These are phyloP conservation scores for Aurelia aurita DNA, from an alignment of 30 jellyfish, hydroid and myxozoan species.

Conservation along the genomic window DNA sequence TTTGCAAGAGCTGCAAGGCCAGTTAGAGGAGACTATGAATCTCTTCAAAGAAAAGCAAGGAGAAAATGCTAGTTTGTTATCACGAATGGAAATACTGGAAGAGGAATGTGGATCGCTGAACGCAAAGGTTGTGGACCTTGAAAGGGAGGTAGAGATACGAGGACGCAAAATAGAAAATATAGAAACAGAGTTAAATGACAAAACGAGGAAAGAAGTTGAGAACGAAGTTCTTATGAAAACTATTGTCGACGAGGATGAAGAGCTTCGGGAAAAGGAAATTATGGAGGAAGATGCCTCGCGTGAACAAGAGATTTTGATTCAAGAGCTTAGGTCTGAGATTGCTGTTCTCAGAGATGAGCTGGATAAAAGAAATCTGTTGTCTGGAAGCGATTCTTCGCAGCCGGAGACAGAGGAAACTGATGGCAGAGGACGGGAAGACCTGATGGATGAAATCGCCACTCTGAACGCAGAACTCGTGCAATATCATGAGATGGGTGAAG, in stretches of 20 bases:
- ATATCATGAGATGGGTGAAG: constrained; percentile 10
- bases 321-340: constrained; percentile 56
- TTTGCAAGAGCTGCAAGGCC: constrained; percentile 66
- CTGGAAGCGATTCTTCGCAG: background rate
- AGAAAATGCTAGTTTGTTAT: constrained; percentile 33
- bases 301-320: constrained; percentile 53
- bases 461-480: constrained; percentile 24
- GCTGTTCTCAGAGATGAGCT: constrained; percentile 58
- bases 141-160: constrained; percentile 1
- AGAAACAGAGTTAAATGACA: constrained; percentile 52
- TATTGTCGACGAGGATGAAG: constrained; percentile 67
- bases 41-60: constrained; percentile 69
- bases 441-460: background rate
- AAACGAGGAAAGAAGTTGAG: constrained; percentile 38
- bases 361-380: constrained; percentile 8
- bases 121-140: constrained; percentile 18
- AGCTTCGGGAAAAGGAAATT: constrained; percentile 60
- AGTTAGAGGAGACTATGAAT: constrained; percentile 70
- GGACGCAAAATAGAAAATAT: constrained; percentile 20
- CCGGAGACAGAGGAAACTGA: constrained; percentile 15
- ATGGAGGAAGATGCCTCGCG: constrained; percentile 65
- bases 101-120: constrained; percentile 27
- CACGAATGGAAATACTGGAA: constrained; percentile 8
- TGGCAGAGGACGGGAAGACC: background rate
- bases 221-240: constrained; percentile 47